These are phyloP conservation scores for Rhynchophorus ferrugineus DNA, from an alignment of 1,140 invertebrate species.

Conservation along the genomic window DNA sequence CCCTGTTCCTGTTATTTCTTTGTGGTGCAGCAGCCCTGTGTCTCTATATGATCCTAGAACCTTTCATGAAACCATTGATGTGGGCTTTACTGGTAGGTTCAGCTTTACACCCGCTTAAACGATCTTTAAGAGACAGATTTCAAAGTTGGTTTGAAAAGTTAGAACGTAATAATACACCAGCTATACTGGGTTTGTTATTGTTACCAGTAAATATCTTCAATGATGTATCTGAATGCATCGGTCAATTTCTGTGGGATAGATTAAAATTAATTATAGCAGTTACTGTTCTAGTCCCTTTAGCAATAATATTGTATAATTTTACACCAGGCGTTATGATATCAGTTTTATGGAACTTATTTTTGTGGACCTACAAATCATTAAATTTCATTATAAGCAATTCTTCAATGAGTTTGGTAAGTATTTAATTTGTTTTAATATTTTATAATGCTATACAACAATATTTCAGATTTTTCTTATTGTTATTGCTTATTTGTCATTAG, in stretches of 20 bases:
- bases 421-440: not conserved
- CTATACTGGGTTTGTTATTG: constrained; percentile 60
- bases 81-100: constrained; percentile 92
- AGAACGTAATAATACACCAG: constrained; percentile 51
- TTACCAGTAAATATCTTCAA: constrained; percentile 68
- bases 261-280: constrained; percentile 49
- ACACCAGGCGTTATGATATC: constrained; percentile 49
- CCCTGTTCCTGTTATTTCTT: constrained; percentile 59
- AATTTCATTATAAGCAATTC: constrained; percentile 33
- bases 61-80: constrained; percentile 84
- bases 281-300: constrained; percentile 40
- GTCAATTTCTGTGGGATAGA: constrained; percentile 51
- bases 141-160: constrained; percentile 63
- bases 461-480: constrained; percentile 45
- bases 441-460: not conserved
- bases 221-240: constrained; percentile 62
- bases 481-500: constrained; percentile 43
- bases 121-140: constrained; percentile 58
- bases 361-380: constrained; percentile 22
- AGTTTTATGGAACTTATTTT: constrained; percentile 41
- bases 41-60: constrained; percentile 77
- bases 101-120: constrained; percentile 83
- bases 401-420: constrained; percentile 29
- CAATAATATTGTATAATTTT: constrained; percentile 40
- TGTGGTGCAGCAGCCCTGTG: constrained; percentile 64